Conservation (phyloP, 2,888 invertebrate species). For the Cremastinae sp. region DNA sequence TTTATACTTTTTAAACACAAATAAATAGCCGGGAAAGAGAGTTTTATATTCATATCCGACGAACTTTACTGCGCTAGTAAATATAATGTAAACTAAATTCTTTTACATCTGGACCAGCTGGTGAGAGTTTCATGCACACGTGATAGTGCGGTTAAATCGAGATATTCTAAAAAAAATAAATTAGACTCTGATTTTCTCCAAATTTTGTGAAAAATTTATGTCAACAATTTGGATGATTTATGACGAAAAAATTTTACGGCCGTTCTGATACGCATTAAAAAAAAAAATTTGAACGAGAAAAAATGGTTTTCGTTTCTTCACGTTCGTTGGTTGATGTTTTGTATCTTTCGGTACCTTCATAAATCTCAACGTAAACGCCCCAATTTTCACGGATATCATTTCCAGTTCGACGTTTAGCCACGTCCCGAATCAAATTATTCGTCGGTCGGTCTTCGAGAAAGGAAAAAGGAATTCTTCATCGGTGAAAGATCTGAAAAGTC, state of each 20-base stretch:
- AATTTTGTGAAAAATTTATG: slow-evolving; percentile 16
- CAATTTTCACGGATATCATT: slow-evolving; percentile 73
- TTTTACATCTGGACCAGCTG: slow-evolving; percentile 59
- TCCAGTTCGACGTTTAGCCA: slow-evolving; percentile 60
- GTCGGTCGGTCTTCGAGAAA: slow-evolving; percentile 14
- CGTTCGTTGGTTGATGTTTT: background rate
- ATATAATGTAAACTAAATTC: slow-evolving; percentile 54
- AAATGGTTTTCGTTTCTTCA: background rate
- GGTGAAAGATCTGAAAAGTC: slow-evolving; percentile 14
- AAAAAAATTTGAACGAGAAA: background rate
- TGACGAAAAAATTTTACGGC: too few species aligned
- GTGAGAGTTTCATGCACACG: slow-evolving; percentile 14
- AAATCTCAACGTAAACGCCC: slow-evolving; percentile 59
- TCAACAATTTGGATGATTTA: background rate
- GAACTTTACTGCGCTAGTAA: slow-evolving; percentile 38
- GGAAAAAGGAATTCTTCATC: slow-evolving; percentile 23
- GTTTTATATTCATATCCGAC: slow-evolving; percentile 45
- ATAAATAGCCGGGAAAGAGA: slow-evolving; percentile 44
- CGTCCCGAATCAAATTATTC: background rate
- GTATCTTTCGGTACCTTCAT: background rate
- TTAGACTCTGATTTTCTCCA: slow-evolving; percentile 18
- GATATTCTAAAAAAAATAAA: slow-evolving; percentile 6
- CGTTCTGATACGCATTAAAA: background rate
- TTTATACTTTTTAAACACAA: slow-evolving; percentile 51
- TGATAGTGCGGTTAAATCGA: slow-evolving; percentile 33